Evolutionary conservation across 2,797 vertebrate species (phyloP).

Genomic region (Adrianichthys oophorus): DNA sequence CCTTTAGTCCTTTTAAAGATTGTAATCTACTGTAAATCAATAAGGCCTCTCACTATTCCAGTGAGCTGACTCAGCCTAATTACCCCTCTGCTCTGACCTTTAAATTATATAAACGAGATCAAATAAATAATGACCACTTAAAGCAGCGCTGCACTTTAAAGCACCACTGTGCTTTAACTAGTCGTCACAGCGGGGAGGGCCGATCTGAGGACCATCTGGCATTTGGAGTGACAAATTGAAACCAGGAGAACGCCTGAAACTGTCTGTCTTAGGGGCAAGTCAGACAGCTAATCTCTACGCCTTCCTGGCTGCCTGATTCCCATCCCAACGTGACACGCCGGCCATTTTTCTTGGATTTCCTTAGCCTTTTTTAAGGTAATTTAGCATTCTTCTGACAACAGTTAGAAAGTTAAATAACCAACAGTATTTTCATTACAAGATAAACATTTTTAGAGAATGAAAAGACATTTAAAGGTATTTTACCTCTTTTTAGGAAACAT

Average conservation of each 20-base stretch:
- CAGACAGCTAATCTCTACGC: slow-evolving; percentile 69
- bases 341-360: slow-evolving; percentile 33
- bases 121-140: slow-evolving; percentile 78
- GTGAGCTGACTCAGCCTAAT: slow-evolving; percentile 79
- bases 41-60: slow-evolving; percentile 57
- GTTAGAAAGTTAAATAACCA: slow-evolving; percentile 52
- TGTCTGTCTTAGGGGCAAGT: slow-evolving; percentile 60
- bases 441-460: not conserved
- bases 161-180: slow-evolving; percentile 56
- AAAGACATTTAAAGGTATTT: slow-evolving; percentile 35
- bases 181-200: no score
- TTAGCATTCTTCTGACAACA: slow-evolving; percentile 51
- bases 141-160: slow-evolving; percentile 64
- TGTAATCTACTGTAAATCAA: slow-evolving; percentile 81
- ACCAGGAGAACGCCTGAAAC: slow-evolving; percentile 56
- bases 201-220: slow-evolving; percentile 32
- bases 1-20: slow-evolving; percentile 61
- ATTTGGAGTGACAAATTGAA: slow-evolving; percentile 70
- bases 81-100: slow-evolving; percentile 59
- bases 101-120: slow-evolving; percentile 76
- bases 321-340: slow-evolving; percentile 56
- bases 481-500: slow-evolving; percentile 4
- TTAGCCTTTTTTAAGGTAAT: slow-evolving; percentile 50
- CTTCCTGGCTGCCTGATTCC: slow-evolving; percentile 62
- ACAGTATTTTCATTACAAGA: slow-evolving; percentile 40